phyloP scores from a whole-genome alignment of 2,113 vertebrate species.

The Telmatochromis bifrenatus region DNA sequence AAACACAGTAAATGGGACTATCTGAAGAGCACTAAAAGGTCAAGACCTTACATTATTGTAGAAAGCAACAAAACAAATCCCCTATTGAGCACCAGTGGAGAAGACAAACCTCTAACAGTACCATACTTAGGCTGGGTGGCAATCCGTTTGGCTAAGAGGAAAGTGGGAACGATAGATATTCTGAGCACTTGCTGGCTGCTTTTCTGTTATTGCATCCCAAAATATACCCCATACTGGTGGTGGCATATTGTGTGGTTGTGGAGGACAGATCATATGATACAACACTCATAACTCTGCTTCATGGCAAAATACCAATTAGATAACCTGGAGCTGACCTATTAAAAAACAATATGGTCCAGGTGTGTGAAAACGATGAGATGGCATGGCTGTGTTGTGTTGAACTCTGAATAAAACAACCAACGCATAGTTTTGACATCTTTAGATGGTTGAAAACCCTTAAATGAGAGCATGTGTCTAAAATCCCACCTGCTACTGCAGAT shows the following conservation, averaged over 20 bases:
- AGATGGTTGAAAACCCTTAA: not conserved
- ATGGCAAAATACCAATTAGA: not conserved
- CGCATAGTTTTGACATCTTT: not conserved
- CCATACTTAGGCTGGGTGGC: not conserved
- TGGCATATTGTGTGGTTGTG: not conserved
- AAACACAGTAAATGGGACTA: not conserved
- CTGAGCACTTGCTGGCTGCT: not conserved
- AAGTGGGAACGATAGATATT: rapidly evolving
- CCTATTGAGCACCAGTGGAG: not conserved
- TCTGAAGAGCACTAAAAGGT: not conserved
- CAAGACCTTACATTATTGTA: not conserved
- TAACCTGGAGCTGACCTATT: no score
- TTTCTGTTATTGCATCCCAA: not conserved
- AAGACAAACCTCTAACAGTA: not conserved
- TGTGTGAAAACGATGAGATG: not conserved
- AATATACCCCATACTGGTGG: not conserved
- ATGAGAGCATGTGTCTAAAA: not conserved
- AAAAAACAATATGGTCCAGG: not conserved
- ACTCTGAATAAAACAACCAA: not conserved
- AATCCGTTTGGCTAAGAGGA: rapidly evolving
- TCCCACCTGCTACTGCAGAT: not conserved
- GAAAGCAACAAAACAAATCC: not conserved
- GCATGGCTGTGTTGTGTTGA: not conserved
- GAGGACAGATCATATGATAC: not conserved
- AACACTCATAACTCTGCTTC: not conserved